phyloP scores from a whole-genome alignment of 2,888 invertebrate species.

The Desoria tigrina region DNA sequence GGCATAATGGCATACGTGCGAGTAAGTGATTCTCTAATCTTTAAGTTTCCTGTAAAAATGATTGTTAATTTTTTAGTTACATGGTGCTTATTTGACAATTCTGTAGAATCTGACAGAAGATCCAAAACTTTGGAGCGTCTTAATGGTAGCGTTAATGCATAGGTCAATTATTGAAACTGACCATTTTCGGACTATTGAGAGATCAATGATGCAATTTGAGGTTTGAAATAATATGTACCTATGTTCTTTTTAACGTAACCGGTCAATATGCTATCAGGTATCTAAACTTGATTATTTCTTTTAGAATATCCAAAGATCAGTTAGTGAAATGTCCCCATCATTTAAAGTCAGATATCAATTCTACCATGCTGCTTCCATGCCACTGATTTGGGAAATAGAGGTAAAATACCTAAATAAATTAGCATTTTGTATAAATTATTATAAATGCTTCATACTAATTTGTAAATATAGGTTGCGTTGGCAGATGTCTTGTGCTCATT shows the following conservation, averaged over 20 bases:
- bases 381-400: constrained; percentile 75
- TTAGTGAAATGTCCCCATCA: constrained; percentile 54
- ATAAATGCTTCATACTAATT: neutral
- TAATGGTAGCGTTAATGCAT: constrained; percentile 69
- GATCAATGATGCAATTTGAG: constrained; percentile 84
- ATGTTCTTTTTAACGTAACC: neutral
- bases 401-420: constrained; percentile 51
- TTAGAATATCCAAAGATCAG: constrained; percentile 4
- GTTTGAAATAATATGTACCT: constrained; percentile 52
- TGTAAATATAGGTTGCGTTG: constrained; percentile 63
- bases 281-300: neutral
- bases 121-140: constrained; percentile 74
- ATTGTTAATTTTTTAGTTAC: neutral
- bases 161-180: constrained; percentile 76
- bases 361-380: constrained; percentile 72
- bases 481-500: constrained; percentile 77
- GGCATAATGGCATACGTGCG: constrained; percentile 76
- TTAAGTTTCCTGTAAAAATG: no score
- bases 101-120: constrained; percentile 63
- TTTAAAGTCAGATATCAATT: constrained; percentile 60
- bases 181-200: constrained; percentile 79
- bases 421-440: no score
- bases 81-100: constrained; percentile 3
- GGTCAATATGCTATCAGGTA: constrained; percentile 17
- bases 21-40: no score